Base-by-base conservation (phyloP, 1,140 invertebrate genomes). In the Cotesia vestalis region DNA sequence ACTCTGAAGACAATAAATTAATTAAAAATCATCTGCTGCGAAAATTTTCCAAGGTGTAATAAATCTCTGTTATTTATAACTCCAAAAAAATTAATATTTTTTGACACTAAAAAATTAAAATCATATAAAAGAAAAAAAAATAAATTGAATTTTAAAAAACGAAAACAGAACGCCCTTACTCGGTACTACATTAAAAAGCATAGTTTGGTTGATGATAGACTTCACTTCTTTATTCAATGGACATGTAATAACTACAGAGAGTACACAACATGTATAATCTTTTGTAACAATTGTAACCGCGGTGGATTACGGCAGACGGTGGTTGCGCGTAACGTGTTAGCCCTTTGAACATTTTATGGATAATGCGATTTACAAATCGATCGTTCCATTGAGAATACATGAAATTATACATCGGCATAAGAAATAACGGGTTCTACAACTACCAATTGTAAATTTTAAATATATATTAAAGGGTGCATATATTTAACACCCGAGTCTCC, bases 291-390 rank as follows among this genome's bases (percentile, higher is more conserved):
- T 46, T 46, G 40, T 46, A 27, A 27, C 40, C 40, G 40, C 11
- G 40, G 40, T 46, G 11, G 40, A 46, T 46, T 46, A 59, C 20
- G 57, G 14, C 57, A 59, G 57, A 59, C 57, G 57, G 53, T 55
- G 17, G 57, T 67, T 17, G 46, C 9, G n/a, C 14, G 27, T 53
- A 34, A 27, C 17, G 34, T 46, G 75, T 55, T 76, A 62, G 69
- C 71, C 76, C 72, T 76, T 79, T 75, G 73, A 72, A 52, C 69
- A 67, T 67, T 67, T 67, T 53, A 20, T 53, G 57, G 11, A 46
- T 71, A 76, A 79, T 51, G 59, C 69, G 62, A 77, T 74, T 76
- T 70, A 59, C 72, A 73, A 77, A 74, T 79, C 73, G 68, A 63
- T 57, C 73, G 34, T 40, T 38, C 60, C 63, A 71, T 61, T 60